phyloP scores from a whole-genome alignment of 2,888 invertebrate genomes.

The Tetropium fuscum region DNA sequence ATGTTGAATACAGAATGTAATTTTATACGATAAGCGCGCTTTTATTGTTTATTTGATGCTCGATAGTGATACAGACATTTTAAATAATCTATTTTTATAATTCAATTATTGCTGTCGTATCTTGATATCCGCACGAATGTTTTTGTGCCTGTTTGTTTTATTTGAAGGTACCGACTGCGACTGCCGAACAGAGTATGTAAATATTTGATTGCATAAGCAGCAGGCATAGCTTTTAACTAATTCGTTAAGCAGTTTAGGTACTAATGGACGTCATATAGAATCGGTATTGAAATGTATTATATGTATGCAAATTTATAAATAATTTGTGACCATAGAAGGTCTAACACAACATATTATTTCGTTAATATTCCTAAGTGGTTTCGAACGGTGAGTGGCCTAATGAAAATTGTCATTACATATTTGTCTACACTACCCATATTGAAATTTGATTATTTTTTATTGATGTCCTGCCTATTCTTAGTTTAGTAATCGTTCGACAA shows the following conservation, averaged over 20 bases:
- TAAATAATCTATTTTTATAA: constrained; percentile 5
- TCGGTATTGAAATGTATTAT: constrained; percentile 17
- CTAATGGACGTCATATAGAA: constrained; percentile 7
- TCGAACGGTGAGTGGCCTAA: background rate
- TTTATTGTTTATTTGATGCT: constrained; percentile 13
- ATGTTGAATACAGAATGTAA: constrained; percentile 35
- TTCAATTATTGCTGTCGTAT: background rate
- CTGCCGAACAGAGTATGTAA: background rate
- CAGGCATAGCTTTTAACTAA: constrained; percentile 1
- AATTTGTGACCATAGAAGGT: constrained; percentile 17
- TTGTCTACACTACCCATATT: background rate
- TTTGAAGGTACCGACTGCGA: too few relatives aligned
- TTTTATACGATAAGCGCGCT: constrained; percentile 30
- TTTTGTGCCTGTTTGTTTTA: background rate
- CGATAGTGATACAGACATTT: background rate
- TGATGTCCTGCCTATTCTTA: too few relatives aligned
- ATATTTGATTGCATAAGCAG: constrained; percentile 7
- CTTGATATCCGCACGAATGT: background rate
- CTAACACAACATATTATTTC: constrained; percentile 24
- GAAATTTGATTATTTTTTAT: too few relatives aligned
- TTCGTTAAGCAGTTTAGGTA: background rate
- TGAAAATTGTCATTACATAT: background rate
- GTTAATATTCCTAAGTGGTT: constrained; percentile 22
- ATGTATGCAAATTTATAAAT: constrained; percentile 22
- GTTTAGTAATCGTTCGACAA: too few relatives aligned